A percentile compares a stretch with the other conserved stretches of the same genome.
Evolutionary conservation across 2,888 invertebrate genomes (phyloP).

Genomic region (Epinotia demarniana): DNA sequence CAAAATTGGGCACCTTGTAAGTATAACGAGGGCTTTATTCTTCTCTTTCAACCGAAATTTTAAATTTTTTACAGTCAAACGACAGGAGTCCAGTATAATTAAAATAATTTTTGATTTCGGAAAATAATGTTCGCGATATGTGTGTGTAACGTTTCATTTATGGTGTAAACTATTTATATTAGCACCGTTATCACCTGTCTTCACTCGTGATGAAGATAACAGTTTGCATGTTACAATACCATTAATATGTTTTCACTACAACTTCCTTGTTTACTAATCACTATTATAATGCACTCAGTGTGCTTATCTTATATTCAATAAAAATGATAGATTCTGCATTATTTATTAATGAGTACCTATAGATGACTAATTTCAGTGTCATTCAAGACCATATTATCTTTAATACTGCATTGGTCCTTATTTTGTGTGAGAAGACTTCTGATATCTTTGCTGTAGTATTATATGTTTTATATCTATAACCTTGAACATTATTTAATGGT

Average conservation of each 20-base stretch:
- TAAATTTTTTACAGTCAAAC: background rate
- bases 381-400: background rate
- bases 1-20: constrained; percentile 16
- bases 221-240: constrained; percentile 14
- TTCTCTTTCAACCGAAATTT: background rate
- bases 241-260: constrained; percentile 3
- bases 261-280: constrained; percentile 14
- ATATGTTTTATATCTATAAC: constrained; percentile 51
- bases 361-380: constrained; percentile 4
- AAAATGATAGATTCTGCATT: background rate
- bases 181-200: constrained; percentile 32
- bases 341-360: background rate
- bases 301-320: background rate
- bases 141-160: background rate
- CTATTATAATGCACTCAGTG: constrained; percentile 10
- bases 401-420: background rate
- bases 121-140: background rate
- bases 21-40: constrained; percentile 17
- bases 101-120: background rate
- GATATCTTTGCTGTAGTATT: background rate
- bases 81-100: background rate
- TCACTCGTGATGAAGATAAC: constrained; percentile 25
- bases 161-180: constrained; percentile 13
- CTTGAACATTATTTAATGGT: constrained; percentile 77
- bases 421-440: background rate